A percentile compares a stretch with the other conserved stretches of the same genome.
phyloP scores from a whole-genome alignment of 1,140 invertebrate genomes.

The Papilio aristodemus region DNA sequence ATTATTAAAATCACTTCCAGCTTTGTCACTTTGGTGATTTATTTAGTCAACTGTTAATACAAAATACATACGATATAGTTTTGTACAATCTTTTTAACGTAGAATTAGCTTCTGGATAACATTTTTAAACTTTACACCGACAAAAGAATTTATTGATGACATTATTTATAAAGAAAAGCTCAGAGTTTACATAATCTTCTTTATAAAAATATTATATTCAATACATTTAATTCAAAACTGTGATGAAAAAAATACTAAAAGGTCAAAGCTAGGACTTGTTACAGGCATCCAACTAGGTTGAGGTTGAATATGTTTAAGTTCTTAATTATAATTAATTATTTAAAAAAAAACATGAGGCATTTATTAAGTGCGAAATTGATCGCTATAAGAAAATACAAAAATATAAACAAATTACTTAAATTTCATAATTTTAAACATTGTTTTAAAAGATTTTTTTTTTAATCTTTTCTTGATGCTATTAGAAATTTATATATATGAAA shows the following conservation, averaged over 20 bases:
- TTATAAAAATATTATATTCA: too few species aligned
- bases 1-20: constrained; percentile 26
- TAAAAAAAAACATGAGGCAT: not conserved
- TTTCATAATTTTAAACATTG: not conserved
- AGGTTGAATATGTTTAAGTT: not conserved
- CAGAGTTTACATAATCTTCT: too few species aligned
- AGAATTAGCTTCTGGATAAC: too few species aligned
- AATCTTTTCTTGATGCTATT: not conserved
- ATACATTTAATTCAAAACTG: too few species aligned
- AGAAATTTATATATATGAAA: too few species aligned
- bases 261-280: not conserved
- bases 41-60: constrained; percentile 23
- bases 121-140: too few species aligned
- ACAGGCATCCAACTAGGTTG: too few species aligned
- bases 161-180: too few species aligned
- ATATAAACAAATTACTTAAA: not conserved
- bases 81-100: constrained; percentile 1
- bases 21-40: constrained; percentile 28
- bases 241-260: not conserved
- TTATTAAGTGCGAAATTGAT: not conserved
- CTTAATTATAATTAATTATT: not conserved
- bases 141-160: too few species aligned
- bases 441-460: not conserved
- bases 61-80: constrained; percentile 19
- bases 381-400: not conserved